Percentiles rank a stretch among this genome's conserved stretches.
phyloP scores from a whole-genome alignment of 2,113 vertebrate species.

The Caracal caracal region DNA sequence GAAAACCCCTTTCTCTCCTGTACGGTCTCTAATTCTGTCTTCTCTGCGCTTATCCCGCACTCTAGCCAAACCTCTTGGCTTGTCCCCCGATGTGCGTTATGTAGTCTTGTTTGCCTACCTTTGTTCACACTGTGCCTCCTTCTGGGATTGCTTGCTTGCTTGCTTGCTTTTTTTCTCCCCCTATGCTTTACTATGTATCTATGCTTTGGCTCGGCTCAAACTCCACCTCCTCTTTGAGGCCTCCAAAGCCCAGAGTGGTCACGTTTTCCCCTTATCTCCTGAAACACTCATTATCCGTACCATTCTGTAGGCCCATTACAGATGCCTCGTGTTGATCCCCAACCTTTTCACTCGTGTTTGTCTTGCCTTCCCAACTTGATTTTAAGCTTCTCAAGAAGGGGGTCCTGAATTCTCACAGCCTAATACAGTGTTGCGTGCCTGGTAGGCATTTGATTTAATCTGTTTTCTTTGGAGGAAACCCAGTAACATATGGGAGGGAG shows the following conservation, averaged over 20 bases:
- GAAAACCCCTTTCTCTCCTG: neutral
- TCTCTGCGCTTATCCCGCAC: fast-evolving
- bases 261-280: neutral
- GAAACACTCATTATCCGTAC: neutral
- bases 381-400: constrained; percentile 2
- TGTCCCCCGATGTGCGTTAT: neutral
- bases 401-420: constrained; percentile 33
- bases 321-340: constrained; percentile 19
- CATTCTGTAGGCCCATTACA: neutral
- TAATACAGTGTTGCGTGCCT: neutral
- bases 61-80: neutral
- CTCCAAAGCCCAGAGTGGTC: neutral
- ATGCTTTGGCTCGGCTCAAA: neutral
- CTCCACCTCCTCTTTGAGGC: neutral
- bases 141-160: neutral
- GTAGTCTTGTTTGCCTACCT: neutral
- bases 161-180: neutral
- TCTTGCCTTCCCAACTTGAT: constrained; percentile 44
- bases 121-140: neutral
- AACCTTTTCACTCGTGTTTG: neutral
- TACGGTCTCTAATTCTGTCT: neutral
- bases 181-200: neutral
- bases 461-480: constrained; percentile 77
- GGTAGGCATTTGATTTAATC: constrained; percentile 76
- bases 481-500: constrained; percentile 78